A percentile compares a stretch with the other conserved stretches of the same genome.
Evolutionary conservation across 2,797 vertebrate genomes (phyloP).

Genomic region (Phataginus tricuspis): DNA sequence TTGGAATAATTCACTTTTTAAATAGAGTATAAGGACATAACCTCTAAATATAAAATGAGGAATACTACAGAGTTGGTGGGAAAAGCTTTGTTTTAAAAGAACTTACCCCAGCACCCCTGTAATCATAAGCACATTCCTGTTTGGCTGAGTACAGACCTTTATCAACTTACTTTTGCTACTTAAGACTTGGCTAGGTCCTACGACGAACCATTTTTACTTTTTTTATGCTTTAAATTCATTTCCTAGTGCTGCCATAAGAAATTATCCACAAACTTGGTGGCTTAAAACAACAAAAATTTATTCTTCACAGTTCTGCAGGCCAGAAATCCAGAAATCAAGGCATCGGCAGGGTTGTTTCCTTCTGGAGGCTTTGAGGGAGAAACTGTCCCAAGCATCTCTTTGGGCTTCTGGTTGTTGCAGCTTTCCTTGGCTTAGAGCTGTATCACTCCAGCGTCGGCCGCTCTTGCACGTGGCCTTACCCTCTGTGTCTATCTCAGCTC

Average conservation of each 20-base stretch:
- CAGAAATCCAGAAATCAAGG: not conserved
- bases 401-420: not conserved
- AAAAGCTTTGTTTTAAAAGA: slow-evolving; percentile 27
- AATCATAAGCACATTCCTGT: not conserved
- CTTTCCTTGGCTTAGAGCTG: not conserved
- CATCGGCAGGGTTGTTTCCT: not conserved
- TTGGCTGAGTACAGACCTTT: not conserved
- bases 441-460: not conserved
- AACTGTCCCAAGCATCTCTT: not conserved
- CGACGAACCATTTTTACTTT: not conserved
- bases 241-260: not conserved
- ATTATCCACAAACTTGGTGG: not conserved
- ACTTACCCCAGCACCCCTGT: not conserved
- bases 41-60: not conserved
- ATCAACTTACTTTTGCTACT: not conserved
- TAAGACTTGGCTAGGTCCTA: not conserved
- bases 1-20: not conserved
- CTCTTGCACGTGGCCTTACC: not conserved
- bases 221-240: not conserved
- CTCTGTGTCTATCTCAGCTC: not conserved
- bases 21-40: not conserved
- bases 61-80: not conserved
- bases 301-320: not conserved
- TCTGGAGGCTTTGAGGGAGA: not conserved
- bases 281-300: not conserved